Evolutionary conservation across 1,140 invertebrate genomes (phyloP), one percentile per base, ranked within the genome.

Genomic region (Hetaerina americana): DNA sequence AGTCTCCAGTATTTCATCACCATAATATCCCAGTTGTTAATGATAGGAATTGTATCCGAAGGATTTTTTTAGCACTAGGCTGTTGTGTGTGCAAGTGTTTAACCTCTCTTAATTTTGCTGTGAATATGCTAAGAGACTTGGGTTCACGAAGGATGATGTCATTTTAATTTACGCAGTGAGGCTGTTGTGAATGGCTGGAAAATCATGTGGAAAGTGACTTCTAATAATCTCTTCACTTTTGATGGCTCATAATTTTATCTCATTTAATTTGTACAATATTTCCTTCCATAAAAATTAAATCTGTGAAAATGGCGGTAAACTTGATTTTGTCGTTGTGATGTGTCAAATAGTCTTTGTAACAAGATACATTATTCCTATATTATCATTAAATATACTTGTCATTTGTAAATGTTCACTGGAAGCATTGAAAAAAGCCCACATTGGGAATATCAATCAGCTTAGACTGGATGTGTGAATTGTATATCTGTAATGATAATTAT

Each of bases 401-500:
- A 57, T 57, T 57, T 57, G 40, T 57, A 57, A 57, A 57, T 57
- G 40, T 57, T 57, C 40, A 57, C 40, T n/a, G 15, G 40, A 57
- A 18, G 40, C 40, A 57, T 57, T 57, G 40, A 57, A 57, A 57
- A 57, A 57, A 57, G 40, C 40, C 40, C 40, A 57, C 40, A 57
- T 57, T 57, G 40, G 40, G 40, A 57, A n/a, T n/a, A 57, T 57
- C 40, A 57, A 57, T 57, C 40, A n/a, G 40, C 40, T 57, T 57
- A 57, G 40, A 57, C 40, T 57, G 40, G 40, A 57, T 57, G 40
- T 57, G 40, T 57, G 40, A 57, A 57, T 57, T 57, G 40, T 57
- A 57, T 57, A 57, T 57, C 40, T 57, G 40, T 57, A 57, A 57
- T 57, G 40, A 57, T 57, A 57, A 57, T 57, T 57, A 57, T 57